These are phyloP conservation scores for Graphium colonna DNA, from an alignment of 2,888 invertebrate species.

Conservation along the genomic window DNA sequence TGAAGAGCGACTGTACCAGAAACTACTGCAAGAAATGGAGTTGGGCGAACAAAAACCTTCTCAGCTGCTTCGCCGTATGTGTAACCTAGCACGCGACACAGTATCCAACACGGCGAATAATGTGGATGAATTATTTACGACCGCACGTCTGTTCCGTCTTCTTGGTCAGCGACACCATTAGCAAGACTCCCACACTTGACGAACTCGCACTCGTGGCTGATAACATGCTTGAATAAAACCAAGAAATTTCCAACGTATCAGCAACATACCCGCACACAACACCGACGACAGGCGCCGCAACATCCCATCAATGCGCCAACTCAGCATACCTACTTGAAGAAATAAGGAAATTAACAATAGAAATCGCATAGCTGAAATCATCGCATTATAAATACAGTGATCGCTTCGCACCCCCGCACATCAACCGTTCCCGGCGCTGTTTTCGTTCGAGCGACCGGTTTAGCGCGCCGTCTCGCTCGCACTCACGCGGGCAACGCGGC, in stretches of 20 bases:
- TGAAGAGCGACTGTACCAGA: background rate
- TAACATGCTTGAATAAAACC: constrained; percentile 14
- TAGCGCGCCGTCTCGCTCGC: too few relatives aligned
- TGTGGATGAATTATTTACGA: constrained; percentile 29
- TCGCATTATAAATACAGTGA: too few relatives aligned
- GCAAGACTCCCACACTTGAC: constrained; percentile 11
- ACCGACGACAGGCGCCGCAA: too few relatives aligned
- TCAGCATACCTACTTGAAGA: too few relatives aligned
- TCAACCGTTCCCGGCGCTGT: too few relatives aligned
- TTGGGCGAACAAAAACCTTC: constrained; percentile 23
- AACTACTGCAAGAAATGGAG: too few relatives aligned
- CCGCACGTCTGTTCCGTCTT: constrained; percentile 20
- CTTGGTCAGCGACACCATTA: constrained; percentile 19
- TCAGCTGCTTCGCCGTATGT: constrained; percentile 29
- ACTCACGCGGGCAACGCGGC: background rate
- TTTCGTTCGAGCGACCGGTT: too few relatives aligned
- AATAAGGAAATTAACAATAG: too few relatives aligned
- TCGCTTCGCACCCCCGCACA: too few relatives aligned
- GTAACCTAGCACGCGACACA: constrained; percentile 24
- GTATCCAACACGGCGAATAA: constrained; percentile 24
- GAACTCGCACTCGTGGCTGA: constrained; percentile 21
- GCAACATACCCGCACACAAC: background rate
- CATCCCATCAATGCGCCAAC: background rate
- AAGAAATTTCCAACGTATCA: constrained; percentile 7
- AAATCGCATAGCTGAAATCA: too few relatives aligned